Percentiles rank a stretch among this genome's conserved stretches.
These are phyloP conservation scores for Neomonachus schauinslandi DNA, from an alignment of 2,113 vertebrate species.

Conservation along the genomic window DNA sequence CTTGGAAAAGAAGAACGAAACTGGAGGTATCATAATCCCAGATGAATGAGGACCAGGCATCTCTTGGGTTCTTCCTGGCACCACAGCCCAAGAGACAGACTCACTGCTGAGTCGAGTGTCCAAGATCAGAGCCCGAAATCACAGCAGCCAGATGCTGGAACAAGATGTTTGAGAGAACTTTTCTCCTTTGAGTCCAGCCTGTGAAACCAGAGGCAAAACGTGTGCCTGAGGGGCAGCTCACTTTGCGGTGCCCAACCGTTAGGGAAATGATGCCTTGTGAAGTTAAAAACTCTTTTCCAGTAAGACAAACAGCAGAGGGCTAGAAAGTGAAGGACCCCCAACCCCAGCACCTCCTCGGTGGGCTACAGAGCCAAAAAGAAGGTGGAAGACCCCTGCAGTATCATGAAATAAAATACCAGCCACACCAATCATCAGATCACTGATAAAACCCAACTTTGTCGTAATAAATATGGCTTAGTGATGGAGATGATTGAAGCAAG, in stretches of 20 bases:
- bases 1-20: not conserved
- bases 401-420: not conserved
- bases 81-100: fast-evolving
- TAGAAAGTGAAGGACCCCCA: not conserved
- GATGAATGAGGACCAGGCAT: fast-evolving
- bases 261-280: not conserved
- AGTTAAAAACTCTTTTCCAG: fast-evolving
- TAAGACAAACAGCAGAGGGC: fast-evolving
- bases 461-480: not conserved
- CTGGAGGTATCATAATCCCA: not conserved
- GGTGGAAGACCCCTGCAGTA: fast-evolving
- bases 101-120: fast-evolving
- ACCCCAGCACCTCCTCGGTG: fast-evolving
- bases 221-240: fast-evolving
- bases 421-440: fast-evolving
- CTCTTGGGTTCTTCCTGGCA: not conserved
- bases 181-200: not conserved
- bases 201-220: not conserved
- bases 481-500: too few relatives aligned
- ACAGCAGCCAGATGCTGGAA: not conserved
- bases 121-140: not conserved
- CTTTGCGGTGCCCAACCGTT: fast-evolving
- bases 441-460: fast-evolving
- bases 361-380: fast-evolving
- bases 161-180: not conserved